Percentiles rank a stretch among this genome's conserved stretches.
Evolutionary conservation across 2,113 vertebrate genomes (phyloP).

Genomic region (Ramphastos sulfuratus): DNA sequence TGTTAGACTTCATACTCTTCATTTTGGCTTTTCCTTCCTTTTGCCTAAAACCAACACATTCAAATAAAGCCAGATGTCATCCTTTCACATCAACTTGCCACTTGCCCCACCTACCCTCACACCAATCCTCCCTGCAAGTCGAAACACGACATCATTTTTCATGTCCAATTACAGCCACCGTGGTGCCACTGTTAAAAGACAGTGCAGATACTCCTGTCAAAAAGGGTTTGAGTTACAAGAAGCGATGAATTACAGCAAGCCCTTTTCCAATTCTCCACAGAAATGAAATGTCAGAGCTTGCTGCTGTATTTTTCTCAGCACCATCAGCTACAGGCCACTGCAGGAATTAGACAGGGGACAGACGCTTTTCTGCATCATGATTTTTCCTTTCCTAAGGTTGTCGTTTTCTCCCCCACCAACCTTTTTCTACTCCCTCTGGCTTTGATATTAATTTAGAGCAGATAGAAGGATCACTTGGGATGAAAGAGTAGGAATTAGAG

Average conservation of each 20-base stretch:
- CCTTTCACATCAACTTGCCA: background rate
- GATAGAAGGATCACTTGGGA: conserved; percentile 43
- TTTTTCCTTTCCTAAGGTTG: conserved; percentile 58
- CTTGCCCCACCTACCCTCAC: background rate
- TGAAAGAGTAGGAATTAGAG: conserved; percentile 22
- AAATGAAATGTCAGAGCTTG: conserved; percentile 75
- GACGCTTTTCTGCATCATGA: conserved; percentile 59
- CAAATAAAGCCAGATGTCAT: background rate
- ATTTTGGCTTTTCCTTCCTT: background rate
- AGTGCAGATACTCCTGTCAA: conserved; percentile 66
- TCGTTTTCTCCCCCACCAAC: background rate
- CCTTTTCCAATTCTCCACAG: conserved; percentile 74
- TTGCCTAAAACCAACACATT: background rate
- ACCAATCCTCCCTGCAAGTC: background rate
- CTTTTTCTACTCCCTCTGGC: conserved; percentile 47
- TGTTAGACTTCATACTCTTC: background rate
- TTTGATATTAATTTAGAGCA: conserved; percentile 70
- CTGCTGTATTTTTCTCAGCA: conserved; percentile 71
- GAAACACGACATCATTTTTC: conserved; percentile 68
- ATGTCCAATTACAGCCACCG: conserved; percentile 68
- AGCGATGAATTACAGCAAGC: conserved; percentile 73
- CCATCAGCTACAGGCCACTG: conserved; percentile 68
- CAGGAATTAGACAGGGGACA: conserved; percentile 71
- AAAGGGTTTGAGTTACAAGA: conserved; percentile 74
- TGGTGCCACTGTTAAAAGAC: conserved; percentile 70